Evolutionary conservation across 2,113 vertebrate genomes (phyloP).

Genomic region (Saguinus midas): DNA sequence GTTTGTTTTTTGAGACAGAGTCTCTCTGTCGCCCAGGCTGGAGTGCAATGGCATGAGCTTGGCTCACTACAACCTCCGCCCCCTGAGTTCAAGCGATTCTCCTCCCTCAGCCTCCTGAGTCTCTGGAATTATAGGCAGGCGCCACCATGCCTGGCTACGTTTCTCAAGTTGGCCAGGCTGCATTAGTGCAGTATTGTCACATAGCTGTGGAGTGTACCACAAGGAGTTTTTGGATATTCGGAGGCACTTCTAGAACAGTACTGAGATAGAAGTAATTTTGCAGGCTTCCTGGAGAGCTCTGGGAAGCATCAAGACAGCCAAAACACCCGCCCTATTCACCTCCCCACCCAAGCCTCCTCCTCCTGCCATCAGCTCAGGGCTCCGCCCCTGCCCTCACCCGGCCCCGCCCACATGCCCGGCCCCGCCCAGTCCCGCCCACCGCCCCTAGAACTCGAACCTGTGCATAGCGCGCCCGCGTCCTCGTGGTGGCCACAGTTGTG

Average conservation of each 20-base stretch:
- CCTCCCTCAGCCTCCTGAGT: no score
- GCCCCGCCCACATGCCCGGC: no score
- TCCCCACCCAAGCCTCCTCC: no score
- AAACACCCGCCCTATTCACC: rapidly evolving
- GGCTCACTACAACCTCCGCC: no score
- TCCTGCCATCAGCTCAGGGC: background rate
- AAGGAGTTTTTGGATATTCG: background rate
- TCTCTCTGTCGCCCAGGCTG: no score
- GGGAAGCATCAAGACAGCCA: background rate
- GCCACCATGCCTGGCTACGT: no score
- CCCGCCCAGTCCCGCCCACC: rapidly evolving
- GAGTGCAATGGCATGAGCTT: no score
- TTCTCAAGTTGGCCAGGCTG: no score
- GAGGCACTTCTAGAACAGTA: background rate
- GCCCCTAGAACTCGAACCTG: slow-evolving; percentile 80
- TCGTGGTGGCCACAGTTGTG: slow-evolving; percentile 98
- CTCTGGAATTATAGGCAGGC: no score
- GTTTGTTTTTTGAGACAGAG: no score
- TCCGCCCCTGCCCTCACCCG: no score
- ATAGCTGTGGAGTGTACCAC: background rate
- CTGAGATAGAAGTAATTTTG: background rate
- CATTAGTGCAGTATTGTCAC: background rate
- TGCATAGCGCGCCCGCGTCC: slow-evolving; percentile 93
- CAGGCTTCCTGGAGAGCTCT: background rate
- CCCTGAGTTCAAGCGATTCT: no score